A percentile compares a stretch with the other conserved stretches of the same genome.
Conservation (phyloP, 2,888 invertebrate genomes). For the Sarcophaga carnaria region DNA sequence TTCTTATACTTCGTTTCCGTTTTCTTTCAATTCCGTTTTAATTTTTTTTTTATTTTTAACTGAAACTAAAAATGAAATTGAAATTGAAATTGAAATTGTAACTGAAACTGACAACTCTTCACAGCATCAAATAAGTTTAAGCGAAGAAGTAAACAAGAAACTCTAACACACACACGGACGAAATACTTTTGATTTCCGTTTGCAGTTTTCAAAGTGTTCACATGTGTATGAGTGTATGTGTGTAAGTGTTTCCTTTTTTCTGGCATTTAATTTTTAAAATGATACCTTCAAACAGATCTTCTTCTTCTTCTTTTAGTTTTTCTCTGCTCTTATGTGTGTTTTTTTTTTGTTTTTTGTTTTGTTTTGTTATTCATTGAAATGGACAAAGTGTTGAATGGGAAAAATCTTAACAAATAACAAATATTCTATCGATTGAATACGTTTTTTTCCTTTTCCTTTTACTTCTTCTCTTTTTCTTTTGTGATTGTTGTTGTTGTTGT, state of each 20-base stretch:
- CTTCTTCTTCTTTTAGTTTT: neutral
- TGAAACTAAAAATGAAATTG: too few relatives aligned
- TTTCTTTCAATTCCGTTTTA: neutral
- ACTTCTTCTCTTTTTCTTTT: too few relatives aligned
- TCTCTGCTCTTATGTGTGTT: neutral
- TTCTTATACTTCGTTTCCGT: neutral
- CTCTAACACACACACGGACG: neutral
- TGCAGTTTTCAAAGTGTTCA: neutral
- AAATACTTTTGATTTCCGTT: conserved; percentile 1
- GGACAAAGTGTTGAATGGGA: conserved; percentile 54
- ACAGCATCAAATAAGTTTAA: neutral
- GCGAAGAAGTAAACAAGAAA: neutral
- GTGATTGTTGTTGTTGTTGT: too few relatives aligned
- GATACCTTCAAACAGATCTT: too few relatives aligned
- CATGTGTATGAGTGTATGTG: neutral
- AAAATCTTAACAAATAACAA: conserved; percentile 44
- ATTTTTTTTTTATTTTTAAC: neutral
- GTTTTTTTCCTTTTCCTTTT: neutral
- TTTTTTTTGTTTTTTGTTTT: conserved; percentile 1
- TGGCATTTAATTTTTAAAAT: neutral
- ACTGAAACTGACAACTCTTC: neutral
- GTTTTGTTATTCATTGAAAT: conserved; percentile 56
- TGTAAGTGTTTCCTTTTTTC: neutral
- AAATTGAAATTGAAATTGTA: too few relatives aligned
- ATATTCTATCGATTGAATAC: neutral